These are phyloP conservation scores for Oxyura jamaicensis DNA, from an alignment of 2,113 vertebrate genomes.

Conservation along the genomic window DNA sequence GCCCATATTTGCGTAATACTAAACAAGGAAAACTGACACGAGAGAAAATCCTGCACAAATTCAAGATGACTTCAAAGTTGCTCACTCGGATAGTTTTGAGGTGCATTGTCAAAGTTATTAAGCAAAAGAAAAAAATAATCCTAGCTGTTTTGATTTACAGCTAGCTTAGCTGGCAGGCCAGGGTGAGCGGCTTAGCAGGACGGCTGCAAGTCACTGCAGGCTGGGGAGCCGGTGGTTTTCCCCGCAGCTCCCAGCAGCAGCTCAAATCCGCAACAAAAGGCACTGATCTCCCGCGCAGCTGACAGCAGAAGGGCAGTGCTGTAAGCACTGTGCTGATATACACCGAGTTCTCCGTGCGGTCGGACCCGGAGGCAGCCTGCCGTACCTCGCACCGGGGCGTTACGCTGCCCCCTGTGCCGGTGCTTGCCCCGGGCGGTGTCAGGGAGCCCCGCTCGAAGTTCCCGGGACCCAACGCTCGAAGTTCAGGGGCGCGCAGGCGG, in stretches of 20 bases:
- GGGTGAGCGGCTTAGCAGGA: not conserved
- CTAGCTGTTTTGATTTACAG: conserved; percentile 49
- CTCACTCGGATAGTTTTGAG: not conserved
- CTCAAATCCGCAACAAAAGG: conserved; percentile 24
- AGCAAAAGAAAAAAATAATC: not conserved
- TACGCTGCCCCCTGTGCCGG: not conserved
- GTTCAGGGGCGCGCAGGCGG: too few species aligned
- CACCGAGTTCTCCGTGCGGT: accelerated
- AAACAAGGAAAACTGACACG: not conserved
- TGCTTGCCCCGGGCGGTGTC: not conserved
- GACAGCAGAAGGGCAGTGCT: not conserved
- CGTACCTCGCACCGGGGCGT: not conserved
- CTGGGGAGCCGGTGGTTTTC: not conserved
- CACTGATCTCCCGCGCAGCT: not conserved
- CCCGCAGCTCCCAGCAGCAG: not conserved
- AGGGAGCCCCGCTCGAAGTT: not conserved
- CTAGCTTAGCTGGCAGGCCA: not conserved
- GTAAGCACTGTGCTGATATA: not conserved
- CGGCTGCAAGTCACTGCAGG: not conserved
- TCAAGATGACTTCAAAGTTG: conserved; percentile 45
- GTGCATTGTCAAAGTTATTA: conserved; percentile 16
- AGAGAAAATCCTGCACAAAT: conserved; percentile 40
- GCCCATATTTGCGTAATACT: not conserved
- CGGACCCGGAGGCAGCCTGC: not conserved
- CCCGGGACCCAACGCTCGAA: not conserved